Evolutionary conservation across 2,113 vertebrate species (phyloP).

Genomic region (Micronisus gabar): DNA sequence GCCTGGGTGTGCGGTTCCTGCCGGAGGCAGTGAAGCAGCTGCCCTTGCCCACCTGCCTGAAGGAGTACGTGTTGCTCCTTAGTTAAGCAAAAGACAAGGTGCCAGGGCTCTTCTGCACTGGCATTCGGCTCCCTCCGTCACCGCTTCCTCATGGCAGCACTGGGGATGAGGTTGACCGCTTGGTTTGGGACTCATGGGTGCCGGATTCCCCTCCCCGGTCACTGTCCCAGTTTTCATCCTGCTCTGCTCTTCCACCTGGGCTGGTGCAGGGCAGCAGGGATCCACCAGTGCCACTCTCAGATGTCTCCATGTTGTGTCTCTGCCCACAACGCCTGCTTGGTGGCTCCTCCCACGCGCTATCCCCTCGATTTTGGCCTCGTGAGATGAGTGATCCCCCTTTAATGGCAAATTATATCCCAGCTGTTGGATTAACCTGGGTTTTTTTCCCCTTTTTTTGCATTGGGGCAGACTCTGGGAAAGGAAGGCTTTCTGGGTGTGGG

Average conservation of each 20-base stretch:
- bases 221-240: neutral
- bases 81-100: slow-evolving; percentile 38
- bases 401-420: neutral
- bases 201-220: rapidly evolving
- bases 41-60: slow-evolving; percentile 87
- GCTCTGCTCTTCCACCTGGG: neutral
- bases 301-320: rapidly evolving
- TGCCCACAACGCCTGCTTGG: neutral
- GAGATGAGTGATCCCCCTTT: neutral
- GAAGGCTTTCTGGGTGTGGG: neutral
- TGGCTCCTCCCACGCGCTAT: neutral
- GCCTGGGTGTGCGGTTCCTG: slow-evolving; percentile 86
- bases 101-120: too few species aligned
- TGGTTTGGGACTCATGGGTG: neutral
- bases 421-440: neutral
- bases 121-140: neutral
- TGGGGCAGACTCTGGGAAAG: neutral
- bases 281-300: rapidly evolving
- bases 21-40: slow-evolving; percentile 88
- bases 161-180: neutral
- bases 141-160: neutral
- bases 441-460: rapidly evolving
- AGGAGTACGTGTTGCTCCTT: slow-evolving; percentile 89
- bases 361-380: rapidly evolving
- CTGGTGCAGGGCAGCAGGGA: neutral